Evolutionary conservation across 92 coral and sea anemone species (phyloP).

Genomic region (Pocillopora grandis): DNA sequence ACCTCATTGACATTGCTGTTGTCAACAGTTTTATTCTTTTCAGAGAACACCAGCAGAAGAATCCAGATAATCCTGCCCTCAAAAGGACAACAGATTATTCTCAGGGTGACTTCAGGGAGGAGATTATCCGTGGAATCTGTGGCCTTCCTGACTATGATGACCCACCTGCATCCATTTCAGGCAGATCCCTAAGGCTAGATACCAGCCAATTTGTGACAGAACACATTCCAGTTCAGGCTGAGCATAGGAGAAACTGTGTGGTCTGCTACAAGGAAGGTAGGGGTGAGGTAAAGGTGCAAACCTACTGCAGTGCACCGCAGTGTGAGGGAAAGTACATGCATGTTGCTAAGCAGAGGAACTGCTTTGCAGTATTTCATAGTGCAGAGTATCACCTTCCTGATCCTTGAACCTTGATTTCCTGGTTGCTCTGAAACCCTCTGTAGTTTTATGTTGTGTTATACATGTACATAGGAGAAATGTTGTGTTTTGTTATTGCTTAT

Average conservation of each 20-base stretch:
- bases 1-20: conserved; percentile 56
- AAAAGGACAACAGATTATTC: conserved; percentile 46
- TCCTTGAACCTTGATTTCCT: neutral
- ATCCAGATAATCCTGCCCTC: conserved; percentile 36
- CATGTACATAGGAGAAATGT: no score
- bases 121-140: conserved; percentile 53
- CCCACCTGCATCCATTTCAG: conserved; percentile 11
- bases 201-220: conserved; percentile 22
- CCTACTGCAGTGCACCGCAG: conserved; percentile 48
- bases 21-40: conserved; percentile 55
- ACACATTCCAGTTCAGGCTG: conserved; percentile 40
- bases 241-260: conserved; percentile 16
- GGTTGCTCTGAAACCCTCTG: neutral
- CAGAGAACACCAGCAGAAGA: conserved; percentile 40
- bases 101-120: conserved; percentile 51
- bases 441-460: neutral
- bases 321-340: conserved; percentile 46
- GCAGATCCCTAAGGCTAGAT: neutral
- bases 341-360: conserved; percentile 18
- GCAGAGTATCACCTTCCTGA: conserved; percentile 28
- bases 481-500: neutral
- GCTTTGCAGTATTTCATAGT: conserved; percentile 42
- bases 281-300: conserved; percentile 13
- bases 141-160: conserved; percentile 44
- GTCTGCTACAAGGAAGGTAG: conserved; percentile 49